Percentiles rank a stretch among this genome's conserved stretches.
These are phyloP conservation scores for Onychomys torridus DNA, from an alignment of 2,797 vertebrate genomes.

Conservation along the genomic window DNA sequence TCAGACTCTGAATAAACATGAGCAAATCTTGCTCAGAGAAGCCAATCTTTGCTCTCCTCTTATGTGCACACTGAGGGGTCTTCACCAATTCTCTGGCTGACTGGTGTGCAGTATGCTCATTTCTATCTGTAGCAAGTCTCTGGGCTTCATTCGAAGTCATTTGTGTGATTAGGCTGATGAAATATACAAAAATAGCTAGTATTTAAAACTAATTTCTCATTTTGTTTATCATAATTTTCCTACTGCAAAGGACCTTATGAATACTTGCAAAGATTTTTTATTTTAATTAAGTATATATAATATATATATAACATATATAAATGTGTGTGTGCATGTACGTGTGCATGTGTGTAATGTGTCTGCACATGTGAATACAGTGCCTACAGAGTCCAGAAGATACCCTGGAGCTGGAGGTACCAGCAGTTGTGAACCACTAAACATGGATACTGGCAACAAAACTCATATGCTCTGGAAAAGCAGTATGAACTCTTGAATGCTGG, in stretches of 20 bases:
- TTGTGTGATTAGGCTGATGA: too few species aligned
- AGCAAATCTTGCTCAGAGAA: conserved; percentile 1
- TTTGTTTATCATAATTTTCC: too few species aligned
- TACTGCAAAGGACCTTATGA: too few species aligned
- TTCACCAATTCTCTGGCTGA: background rate
- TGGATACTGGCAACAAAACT: background rate
- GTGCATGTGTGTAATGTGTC: background rate
- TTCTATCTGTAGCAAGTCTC: conserved; percentile 78
- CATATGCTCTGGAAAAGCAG: background rate
- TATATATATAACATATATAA: too few species aligned
- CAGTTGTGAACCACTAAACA: background rate
- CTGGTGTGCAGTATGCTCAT: background rate
- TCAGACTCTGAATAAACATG: conserved; percentile 13
- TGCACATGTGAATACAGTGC: background rate
- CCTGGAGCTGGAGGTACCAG: background rate
- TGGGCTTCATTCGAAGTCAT: conserved; percentile 79
- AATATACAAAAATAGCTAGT: too few species aligned
- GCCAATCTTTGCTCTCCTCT: background rate
- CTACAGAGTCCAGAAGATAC: background rate
- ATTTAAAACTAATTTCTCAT: too few species aligned
- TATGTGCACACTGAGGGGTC: background rate
- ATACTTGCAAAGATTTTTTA: too few species aligned
- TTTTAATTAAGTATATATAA: too few species aligned
- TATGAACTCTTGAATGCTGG: background rate
- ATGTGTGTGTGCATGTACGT: background rate